Conservation (phyloP, 1,140 invertebrate genomes). For the Eciton burchellii region DNA sequence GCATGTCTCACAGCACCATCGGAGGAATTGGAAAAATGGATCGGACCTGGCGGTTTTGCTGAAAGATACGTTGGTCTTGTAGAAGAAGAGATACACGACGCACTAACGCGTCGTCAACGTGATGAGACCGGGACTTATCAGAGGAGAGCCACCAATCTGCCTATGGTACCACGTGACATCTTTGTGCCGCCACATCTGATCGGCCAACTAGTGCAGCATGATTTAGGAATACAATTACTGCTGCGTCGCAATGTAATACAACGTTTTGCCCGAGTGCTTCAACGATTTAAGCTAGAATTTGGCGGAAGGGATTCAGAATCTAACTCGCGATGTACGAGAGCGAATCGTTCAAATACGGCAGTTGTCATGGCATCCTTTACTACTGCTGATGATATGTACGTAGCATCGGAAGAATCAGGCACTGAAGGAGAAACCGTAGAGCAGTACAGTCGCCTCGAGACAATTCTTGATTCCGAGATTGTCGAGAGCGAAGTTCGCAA, state of each 20-base stretch:
- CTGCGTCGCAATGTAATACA: slow-evolving; percentile 83
- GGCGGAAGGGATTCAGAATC: slow-evolving; percentile 67
- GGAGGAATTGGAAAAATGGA: slow-evolving; percentile 84
- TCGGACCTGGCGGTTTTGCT: slow-evolving; percentile 80
- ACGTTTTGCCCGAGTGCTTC: slow-evolving; percentile 78
- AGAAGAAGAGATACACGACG: slow-evolving; percentile 94
- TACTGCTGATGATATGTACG: slow-evolving; percentile 73
- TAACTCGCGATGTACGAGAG: slow-evolving; percentile 66
- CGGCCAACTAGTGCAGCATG: slow-evolving; percentile 93
- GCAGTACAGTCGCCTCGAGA: slow-evolving; percentile 78
- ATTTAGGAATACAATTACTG: slow-evolving; percentile 90
- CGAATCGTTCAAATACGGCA: slow-evolving; percentile 55
- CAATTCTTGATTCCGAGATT: slow-evolving; percentile 82
- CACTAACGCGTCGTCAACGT: slow-evolving; percentile 93
- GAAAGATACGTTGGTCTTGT: slow-evolving; percentile 93
- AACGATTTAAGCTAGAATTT: slow-evolving; percentile 80
- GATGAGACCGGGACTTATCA: slow-evolving; percentile 93
- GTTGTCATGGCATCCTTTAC: slow-evolving; percentile 65
- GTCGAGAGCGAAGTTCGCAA: slow-evolving; percentile 75
- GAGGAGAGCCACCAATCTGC: slow-evolving; percentile 85
- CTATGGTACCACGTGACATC: slow-evolving; percentile 85
- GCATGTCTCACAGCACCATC: slow-evolving; percentile 79
- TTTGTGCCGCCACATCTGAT: slow-evolving; percentile 95
- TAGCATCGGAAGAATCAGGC: slow-evolving; percentile 73
- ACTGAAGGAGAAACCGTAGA: slow-evolving; percentile 73